Percentiles rank a stretch among this genome's conserved stretches.
Conservation (phyloP, 2,113 vertebrate species). For the Pteruthius melanotis region DNA sequence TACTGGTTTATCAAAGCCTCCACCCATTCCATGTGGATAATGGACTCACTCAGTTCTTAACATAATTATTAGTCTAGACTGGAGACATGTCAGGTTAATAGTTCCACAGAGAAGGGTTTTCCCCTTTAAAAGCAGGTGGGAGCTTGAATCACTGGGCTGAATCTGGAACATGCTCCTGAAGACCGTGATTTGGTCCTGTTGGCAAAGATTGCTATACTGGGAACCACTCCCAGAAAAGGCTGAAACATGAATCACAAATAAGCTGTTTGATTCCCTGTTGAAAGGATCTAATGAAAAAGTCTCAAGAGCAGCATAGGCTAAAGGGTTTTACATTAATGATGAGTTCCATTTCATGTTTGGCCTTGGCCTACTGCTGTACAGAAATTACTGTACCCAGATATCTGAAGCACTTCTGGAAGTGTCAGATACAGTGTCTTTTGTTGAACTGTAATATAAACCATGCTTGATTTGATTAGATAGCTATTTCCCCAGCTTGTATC, state of each 20-base stretch:
- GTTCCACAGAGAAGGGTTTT: conserved; percentile 9
- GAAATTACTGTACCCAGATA: neutral
- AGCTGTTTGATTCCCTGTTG: neutral
- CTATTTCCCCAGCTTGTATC: neutral
- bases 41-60: neutral
- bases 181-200: neutral
- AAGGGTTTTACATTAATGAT: conserved; percentile 29
- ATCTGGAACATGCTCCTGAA: conserved; percentile 7
- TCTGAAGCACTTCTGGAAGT: neutral
- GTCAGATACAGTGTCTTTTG: neutral
- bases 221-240: conserved; percentile 2
- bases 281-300: neutral
- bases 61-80: conserved; percentile 48
- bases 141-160: conserved; percentile 8
- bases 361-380: neutral
- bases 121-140: conserved; percentile 42
- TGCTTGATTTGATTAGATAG: neutral
- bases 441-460: conserved; percentile 16
- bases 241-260: neutral
- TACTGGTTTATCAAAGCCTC: conserved; percentile 25
- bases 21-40: neutral
- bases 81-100: conserved; percentile 27
- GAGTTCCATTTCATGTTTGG: conserved; percentile 14
- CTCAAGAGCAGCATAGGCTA: neutral
- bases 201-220: conserved; percentile 31